A percentile compares a stretch with the other conserved stretches of the same genome.
phyloP scores from a whole-genome alignment of 2,888 invertebrate genomes.

The Ceraclea dissimilis region DNA sequence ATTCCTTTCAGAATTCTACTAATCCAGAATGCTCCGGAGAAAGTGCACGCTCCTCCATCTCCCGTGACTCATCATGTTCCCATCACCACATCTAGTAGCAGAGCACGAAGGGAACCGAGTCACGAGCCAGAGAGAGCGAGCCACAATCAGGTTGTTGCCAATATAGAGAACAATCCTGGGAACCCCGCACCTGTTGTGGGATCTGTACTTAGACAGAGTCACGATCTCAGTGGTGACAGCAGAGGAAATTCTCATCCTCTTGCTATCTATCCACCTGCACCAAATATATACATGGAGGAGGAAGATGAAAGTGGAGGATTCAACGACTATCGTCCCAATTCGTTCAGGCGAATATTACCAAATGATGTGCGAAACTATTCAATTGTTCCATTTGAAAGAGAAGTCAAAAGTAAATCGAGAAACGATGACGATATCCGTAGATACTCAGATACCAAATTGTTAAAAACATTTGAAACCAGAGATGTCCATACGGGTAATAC shows the following conservation, averaged over 20 bases:
- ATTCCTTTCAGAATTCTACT: conserved; percentile 68
- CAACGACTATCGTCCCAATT: conserved; percentile 42
- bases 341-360: conserved; percentile 33
- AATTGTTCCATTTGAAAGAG: conserved; percentile 24
- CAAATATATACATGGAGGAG: conserved; percentile 35
- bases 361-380: conserved; percentile 23
- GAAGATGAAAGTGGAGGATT: conserved; percentile 48
- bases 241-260: conserved; percentile 26
- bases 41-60: conserved; percentile 60
- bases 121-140: conserved; percentile 25
- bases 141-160: conserved; percentile 52
- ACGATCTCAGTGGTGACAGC: conserved; percentile 7
- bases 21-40: conserved; percentile 88
- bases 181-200: conserved; percentile 14
- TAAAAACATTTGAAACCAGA: conserved; percentile 28
- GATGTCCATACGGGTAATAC: conserved; percentile 34
- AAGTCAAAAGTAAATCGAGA: conserved; percentile 17
- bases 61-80: conserved; percentile 39
- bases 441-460: conserved; percentile 38
- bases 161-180: conserved; percentile 51
- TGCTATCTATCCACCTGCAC: conserved; percentile 28
- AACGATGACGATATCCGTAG: conserved; percentile 31
- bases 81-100: conserved; percentile 26
- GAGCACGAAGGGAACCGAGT: conserved; percentile 26
- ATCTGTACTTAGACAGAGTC: conserved; percentile 10